phyloP scores from a whole-genome alignment of 2,113 vertebrate species.

The Albula glossodonta region DNA sequence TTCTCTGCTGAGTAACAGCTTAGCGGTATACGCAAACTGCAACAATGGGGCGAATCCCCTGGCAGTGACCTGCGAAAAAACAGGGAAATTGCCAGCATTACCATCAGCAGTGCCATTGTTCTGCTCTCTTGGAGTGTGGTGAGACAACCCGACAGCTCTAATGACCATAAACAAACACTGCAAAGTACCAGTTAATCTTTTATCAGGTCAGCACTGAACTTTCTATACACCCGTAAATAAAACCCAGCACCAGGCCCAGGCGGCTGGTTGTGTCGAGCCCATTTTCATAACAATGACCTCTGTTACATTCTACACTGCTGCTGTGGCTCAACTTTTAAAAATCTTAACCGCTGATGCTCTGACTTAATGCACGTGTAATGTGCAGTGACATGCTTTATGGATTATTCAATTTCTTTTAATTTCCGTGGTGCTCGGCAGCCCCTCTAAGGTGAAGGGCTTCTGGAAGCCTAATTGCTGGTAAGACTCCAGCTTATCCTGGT shows the following conservation, averaged over 20 bases:
- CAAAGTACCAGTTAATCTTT: slow-evolving; percentile 67
- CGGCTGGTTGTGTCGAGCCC: slow-evolving; percentile 29
- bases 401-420: slow-evolving; percentile 27
- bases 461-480: slow-evolving; percentile 25
- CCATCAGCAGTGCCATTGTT: slow-evolving; percentile 74
- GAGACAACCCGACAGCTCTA: slow-evolving; percentile 71
- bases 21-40: slow-evolving; percentile 99
- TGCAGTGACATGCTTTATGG: neutral
- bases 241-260: slow-evolving; percentile 25
- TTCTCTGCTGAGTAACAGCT: slow-evolving; percentile 97
- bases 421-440: slow-evolving; percentile 38
- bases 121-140: slow-evolving; percentile 62
- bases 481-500: slow-evolving; percentile 33
- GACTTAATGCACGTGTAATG: neutral
- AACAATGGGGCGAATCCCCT: slow-evolving; percentile 96
- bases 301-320: slow-evolving; percentile 38
- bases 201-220: slow-evolving; percentile 60
- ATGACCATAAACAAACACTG: slow-evolving; percentile 67
- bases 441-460: slow-evolving; percentile 44
- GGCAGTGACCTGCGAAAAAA: slow-evolving; percentile 88
- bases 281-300: slow-evolving; percentile 47
- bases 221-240: slow-evolving; percentile 48
- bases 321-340: neutral
- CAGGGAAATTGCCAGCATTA: slow-evolving; percentile 79
- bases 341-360: neutral